These are phyloP conservation scores for Palaemon carinicauda DNA, from an alignment of 1,140 invertebrate genomes.

Conservation along the genomic window DNA sequence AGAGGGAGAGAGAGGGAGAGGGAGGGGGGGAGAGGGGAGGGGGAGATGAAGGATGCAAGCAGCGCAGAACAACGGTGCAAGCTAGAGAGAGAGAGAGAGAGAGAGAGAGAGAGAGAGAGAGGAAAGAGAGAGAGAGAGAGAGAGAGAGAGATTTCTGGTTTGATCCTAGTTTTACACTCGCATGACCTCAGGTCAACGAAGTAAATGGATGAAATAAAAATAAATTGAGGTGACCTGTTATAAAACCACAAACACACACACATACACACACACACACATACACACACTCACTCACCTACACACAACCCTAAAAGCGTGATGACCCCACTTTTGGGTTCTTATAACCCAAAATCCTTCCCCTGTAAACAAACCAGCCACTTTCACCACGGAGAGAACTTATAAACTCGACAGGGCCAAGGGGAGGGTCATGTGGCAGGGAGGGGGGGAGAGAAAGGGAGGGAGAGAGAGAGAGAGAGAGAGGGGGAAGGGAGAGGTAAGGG, in stretches of 20 bases:
- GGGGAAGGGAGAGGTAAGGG: too few relatives aligned
- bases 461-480: neutral
- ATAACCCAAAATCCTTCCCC: too few relatives aligned
- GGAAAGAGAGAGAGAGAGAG: neutral
- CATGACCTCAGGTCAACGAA: neutral
- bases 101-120: conserved; percentile 5
- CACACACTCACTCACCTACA: too few relatives aligned
- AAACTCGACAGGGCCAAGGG: too few relatives aligned
- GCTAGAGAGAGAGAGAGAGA: conserved; percentile 14
- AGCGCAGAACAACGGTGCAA: neutral
- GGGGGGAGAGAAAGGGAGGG: neutral
- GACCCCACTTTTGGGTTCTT: too few relatives aligned
- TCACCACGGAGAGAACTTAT: too few relatives aligned
- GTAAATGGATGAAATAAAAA: neutral
- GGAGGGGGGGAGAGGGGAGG: neutral
- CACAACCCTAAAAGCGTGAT: too few relatives aligned
- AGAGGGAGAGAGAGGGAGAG: neutral
- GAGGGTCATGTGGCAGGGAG: neutral
- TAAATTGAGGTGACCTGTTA: neutral
- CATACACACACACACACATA: neutral
- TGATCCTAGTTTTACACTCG: neutral
- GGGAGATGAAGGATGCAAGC: neutral
- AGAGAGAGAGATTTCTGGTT: too few relatives aligned
- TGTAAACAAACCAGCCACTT: too few relatives aligned
- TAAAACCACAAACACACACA: neutral